phyloP scores from a whole-genome alignment of 2,797 vertebrate species.

The Falco concolor region DNA sequence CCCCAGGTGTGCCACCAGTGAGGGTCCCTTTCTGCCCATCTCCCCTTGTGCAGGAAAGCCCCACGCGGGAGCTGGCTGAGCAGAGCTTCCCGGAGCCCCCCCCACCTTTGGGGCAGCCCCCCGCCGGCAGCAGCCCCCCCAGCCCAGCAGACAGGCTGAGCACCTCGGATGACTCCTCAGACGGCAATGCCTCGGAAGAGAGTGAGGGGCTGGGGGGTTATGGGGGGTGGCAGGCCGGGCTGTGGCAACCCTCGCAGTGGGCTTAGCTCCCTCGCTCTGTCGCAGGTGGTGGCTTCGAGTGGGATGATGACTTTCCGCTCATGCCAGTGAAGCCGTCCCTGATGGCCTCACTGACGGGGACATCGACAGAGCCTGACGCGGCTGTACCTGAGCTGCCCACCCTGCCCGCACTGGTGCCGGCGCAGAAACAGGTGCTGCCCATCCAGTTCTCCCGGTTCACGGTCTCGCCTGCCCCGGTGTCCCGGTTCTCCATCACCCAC shows the following conservation, averaged over 20 bases:
- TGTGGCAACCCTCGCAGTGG: not conserved
- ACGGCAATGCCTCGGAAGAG: conserved; percentile 79
- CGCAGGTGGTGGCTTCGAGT: conserved; percentile 81
- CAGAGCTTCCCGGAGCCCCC: conserved; percentile 72
- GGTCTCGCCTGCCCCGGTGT: conserved; percentile 83
- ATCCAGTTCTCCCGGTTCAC: conserved; percentile 87
- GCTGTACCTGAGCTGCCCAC: not conserved
- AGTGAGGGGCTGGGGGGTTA: conserved; percentile 68
- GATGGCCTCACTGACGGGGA: conserved; percentile 1
- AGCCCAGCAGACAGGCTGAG: conserved; percentile 52
- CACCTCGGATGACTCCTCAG: conserved; percentile 74
- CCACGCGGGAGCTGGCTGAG: conserved; percentile 86
- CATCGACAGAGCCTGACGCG: not conserved
- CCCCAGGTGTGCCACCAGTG: not conserved
- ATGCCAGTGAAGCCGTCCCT: conserved; percentile 79
- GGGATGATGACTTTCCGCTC: conserved; percentile 85
- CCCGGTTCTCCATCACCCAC: conserved; percentile 96
- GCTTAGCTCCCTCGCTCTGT: not conserved
- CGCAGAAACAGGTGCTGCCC: conserved; percentile 67
- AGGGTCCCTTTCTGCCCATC: not conserved
- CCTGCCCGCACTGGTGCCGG: conserved; percentile 55
- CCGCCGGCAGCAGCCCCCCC: not conserved
- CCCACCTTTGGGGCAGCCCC: conserved; percentile 63
- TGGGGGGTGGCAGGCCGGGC: fast-evolving
- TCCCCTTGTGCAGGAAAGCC: conserved; percentile 82